These are phyloP conservation scores for Epinotia brunnichana DNA, from an alignment of 2,888 invertebrate genomes.

Conservation along the genomic window DNA sequence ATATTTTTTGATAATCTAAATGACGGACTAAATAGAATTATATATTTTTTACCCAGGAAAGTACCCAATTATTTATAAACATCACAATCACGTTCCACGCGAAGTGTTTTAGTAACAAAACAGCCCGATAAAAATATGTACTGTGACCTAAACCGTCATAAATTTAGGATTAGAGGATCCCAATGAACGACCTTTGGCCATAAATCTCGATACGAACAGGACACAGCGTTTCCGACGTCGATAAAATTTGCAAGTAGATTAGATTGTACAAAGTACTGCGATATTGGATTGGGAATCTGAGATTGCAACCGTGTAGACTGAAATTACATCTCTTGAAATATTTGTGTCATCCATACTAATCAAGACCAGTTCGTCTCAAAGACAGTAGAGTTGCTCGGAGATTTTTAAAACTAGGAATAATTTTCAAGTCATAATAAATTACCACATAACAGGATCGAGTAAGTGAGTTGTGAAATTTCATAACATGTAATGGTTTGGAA, in stretches of 20 bases:
- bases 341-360: constrained; percentile 24
- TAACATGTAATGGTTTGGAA: constrained; percentile 22
- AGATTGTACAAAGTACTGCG: constrained; percentile 39
- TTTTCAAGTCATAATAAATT: constrained; percentile 19
- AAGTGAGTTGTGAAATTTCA: constrained; percentile 10
- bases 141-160: constrained; percentile 51
- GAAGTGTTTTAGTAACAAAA: constrained; percentile 35
- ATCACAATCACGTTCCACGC: constrained; percentile 31
- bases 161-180: constrained; percentile 57
- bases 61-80: not conserved
- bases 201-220: constrained; percentile 45
- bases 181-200: constrained; percentile 51
- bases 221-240: constrained; percentile 38
- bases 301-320: constrained; percentile 31
- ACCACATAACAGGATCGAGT: constrained; percentile 1
- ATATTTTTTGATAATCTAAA: no score
- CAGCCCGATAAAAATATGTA: constrained; percentile 37
- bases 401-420: not conserved
- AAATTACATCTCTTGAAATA: constrained; percentile 22
- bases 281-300: constrained; percentile 26
- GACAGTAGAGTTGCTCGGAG: not conserved
- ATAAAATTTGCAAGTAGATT: constrained; percentile 44
- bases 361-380: not conserved
- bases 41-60: no score
- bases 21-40: no score